Percentiles rank a stretch among this genome's conserved stretches.
Evolutionary conservation across 2,888 invertebrate genomes (phyloP).

Genomic region (Phyllotreta cruciferae): DNA sequence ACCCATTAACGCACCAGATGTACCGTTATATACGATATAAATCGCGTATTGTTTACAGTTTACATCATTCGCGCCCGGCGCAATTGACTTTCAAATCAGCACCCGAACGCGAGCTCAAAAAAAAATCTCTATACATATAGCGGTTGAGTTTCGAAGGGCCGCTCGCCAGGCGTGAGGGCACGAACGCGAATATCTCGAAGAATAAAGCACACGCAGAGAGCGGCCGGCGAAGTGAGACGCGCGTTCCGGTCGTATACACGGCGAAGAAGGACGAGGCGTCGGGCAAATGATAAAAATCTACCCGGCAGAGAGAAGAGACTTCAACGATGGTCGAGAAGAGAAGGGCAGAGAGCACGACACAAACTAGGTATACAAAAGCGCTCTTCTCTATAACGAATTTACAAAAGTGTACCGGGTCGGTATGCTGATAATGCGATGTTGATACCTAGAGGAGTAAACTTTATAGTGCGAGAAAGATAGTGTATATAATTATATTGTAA

Average conservation of each 20-base stretch:
- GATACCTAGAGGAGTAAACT: no score
- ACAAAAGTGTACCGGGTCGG: no score
- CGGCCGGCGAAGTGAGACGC: slow-evolving; percentile 40
- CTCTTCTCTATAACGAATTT: no score
- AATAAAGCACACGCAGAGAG: slow-evolving; percentile 51
- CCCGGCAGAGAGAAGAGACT: slow-evolving; percentile 38
- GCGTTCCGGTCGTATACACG: slow-evolving; percentile 26
- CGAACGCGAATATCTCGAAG: slow-evolving; percentile 47
- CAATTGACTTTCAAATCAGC: slow-evolving; percentile 12
- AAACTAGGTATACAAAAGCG: background rate
- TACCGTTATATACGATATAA: background rate
- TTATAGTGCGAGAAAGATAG: no score
- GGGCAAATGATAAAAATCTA: slow-evolving; percentile 37
- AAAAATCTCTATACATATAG: no score
- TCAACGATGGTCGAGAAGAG: slow-evolving; percentile 40
- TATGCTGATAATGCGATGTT: no score
- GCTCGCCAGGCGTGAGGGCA: slow-evolving; percentile 42
- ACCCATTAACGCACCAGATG: background rate
- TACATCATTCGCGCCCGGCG: slow-evolving; percentile 3
- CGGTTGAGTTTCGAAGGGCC: no score
- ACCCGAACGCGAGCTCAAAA: background rate
- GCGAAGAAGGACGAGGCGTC: slow-evolving; percentile 32
- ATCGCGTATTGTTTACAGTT: slow-evolving; percentile 1
- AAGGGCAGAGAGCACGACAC: slow-evolving; percentile 35
- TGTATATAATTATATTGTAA: no score